Conservation (phyloP, 2,888 invertebrate species). For the Rosalia funebris region DNA sequence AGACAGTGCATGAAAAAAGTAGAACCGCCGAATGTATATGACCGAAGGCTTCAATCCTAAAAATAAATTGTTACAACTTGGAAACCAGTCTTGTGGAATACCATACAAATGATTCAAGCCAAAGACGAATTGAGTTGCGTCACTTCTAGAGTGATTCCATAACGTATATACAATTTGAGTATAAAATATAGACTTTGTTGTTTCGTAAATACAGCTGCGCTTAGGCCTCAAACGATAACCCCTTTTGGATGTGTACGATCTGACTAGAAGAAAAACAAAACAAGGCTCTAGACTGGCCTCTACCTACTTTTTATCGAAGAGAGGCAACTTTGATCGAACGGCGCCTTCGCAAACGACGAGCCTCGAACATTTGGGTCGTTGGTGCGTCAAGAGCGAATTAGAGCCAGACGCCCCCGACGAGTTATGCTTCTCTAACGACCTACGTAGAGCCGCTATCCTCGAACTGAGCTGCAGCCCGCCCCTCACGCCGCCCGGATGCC, state of each 20-base stretch:
- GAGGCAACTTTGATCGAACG: conserved; percentile 84
- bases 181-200: conserved; percentile 39
- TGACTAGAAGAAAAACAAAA: conserved; percentile 52
- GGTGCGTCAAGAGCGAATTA: conserved; percentile 47
- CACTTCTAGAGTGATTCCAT: conserved; percentile 29
- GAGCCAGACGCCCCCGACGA: conserved; percentile 36
- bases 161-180: conserved; percentile 41
- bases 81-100: conserved; percentile 21
- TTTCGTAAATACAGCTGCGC: conserved; percentile 35
- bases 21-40: no score
- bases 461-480: conserved; percentile 59
- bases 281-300: conserved; percentile 46
- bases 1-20: no score
- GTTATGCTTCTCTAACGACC: conserved; percentile 57
- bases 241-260: conserved; percentile 42
- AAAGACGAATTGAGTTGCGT: conserved; percentile 24
- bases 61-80: conserved; percentile 28
- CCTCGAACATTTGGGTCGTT: conserved; percentile 68
- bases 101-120: conserved; percentile 24
- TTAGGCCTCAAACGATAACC: conserved; percentile 40
- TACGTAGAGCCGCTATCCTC: conserved; percentile 58
- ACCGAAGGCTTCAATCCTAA: not conserved
- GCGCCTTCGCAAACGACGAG: conserved; percentile 87
- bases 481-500: conserved; percentile 64
- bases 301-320: conserved; percentile 77